phyloP scores from a whole-genome alignment of 2,797 vertebrate genomes.

The Hydrophis major region DNA sequence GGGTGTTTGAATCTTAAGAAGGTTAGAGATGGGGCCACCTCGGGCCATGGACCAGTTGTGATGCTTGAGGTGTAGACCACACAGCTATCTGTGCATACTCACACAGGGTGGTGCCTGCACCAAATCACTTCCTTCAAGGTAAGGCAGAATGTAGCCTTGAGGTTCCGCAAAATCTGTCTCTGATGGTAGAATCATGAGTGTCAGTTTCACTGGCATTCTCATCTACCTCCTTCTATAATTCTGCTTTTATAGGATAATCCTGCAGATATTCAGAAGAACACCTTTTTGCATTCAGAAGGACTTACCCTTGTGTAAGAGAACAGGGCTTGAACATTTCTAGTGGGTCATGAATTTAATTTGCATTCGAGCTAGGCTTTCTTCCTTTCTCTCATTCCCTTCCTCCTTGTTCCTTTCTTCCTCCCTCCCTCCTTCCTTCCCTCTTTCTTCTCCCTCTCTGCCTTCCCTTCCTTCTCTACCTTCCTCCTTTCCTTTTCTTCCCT shows the following conservation, averaged over 20 bases:
- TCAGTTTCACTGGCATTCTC: background rate
- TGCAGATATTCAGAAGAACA: too few relatives aligned
- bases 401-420: too few relatives aligned
- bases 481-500: background rate
- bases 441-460: background rate
- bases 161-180: background rate
- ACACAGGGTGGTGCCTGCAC: background rate
- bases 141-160: background rate
- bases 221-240: background rate
- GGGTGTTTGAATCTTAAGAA: background rate
- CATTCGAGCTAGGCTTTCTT: conserved; percentile 8
- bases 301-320: background rate
- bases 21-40: background rate
- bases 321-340: background rate
- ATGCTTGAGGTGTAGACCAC: background rate
- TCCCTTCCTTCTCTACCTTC: background rate
- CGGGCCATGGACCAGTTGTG: background rate
- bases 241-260: background rate
- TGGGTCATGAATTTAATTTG: conserved; percentile 21
- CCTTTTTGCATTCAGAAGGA: background rate
- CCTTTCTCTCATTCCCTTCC: background rate
- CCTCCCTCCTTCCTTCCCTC: background rate
- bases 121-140: background rate
- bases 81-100: background rate
- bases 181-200: background rate